Evolutionary conservation across 2,113 vertebrate genomes (phyloP).

Genomic region (Sturnira hondurensis): DNA sequence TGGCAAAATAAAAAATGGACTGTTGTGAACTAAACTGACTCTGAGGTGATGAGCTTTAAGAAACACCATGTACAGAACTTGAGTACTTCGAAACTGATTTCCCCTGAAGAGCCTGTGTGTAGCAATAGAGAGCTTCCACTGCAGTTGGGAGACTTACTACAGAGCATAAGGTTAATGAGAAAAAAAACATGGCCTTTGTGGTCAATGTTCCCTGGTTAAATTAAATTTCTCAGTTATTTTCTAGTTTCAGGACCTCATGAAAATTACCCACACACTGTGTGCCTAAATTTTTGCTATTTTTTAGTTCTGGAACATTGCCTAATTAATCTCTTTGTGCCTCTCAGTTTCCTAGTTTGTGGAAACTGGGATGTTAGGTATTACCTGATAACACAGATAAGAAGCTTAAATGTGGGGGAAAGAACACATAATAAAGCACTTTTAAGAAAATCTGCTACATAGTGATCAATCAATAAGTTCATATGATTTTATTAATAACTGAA

Average conservation of each 20-base stretch:
- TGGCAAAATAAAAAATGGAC: background rate
- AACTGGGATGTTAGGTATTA: background rate
- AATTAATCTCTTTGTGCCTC: background rate
- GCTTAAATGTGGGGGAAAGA: background rate
- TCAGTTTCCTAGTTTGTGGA: background rate
- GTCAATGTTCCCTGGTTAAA: background rate
- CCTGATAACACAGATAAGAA: background rate
- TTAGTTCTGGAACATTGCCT: background rate
- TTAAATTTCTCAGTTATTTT: background rate
- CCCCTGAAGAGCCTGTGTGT: background rate
- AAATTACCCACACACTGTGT: background rate
- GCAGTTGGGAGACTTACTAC: background rate
- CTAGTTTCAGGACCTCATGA: background rate
- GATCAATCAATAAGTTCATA: background rate
- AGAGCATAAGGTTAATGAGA: too few species aligned
- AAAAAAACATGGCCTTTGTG: background rate
- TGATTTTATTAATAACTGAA: background rate
- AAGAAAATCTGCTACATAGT: background rate
- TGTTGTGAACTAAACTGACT: background rate
- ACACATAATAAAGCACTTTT: background rate
- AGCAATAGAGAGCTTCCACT: background rate
- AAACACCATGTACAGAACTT: background rate
- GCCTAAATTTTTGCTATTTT: background rate
- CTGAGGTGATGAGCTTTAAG: background rate
- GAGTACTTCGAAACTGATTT: background rate